Base-by-base conservation (phyloP, 2,113 vertebrate species). In the Solea solea region DNA sequence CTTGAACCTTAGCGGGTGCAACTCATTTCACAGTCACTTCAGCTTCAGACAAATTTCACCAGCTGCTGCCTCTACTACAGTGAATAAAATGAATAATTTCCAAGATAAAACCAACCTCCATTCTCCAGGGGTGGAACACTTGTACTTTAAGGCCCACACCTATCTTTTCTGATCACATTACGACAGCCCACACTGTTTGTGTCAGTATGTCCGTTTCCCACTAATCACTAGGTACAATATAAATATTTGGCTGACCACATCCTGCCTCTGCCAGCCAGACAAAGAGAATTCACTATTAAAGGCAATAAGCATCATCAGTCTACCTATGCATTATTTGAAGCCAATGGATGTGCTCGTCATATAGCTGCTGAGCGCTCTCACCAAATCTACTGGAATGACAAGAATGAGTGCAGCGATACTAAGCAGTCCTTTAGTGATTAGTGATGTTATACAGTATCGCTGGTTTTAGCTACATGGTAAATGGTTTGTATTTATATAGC, bases 121-220 rank as follows among this genome's bases (percentile, higher is more conserved):
- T 45, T 71, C 40, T 67, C 40, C 53, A 46, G 21, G 28, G 13
- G 48, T 68, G 45, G 21, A 63, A 67, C 25, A 57, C 16, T 69
- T 75, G n/a, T 42, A 53, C 78, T 74, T 63, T 81, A 48, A 71
- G 64, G 45, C 65, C 27, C 68, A 65, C 70, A 72, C 57, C 77
- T 72, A 71, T 82, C 70, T 68, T 16, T 42, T 72, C 45, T 67
- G 71, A 78, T 82, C 64, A 78, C 61, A 76, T 69, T 68, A 65
- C 62, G 74, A 39, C 42, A n/a, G 69, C 74, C 62, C 61, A 81
- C 82, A 61, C 57, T 57, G 63, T 58, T 66, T 69, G 72, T 79
- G 69, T 78, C 45, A 61, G 66, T 16, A 21, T 70, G 76, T 60
- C 46, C 68, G 34, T 72, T 72, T 53, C 63, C 46, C 58, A 53